phyloP scores from a whole-genome alignment of 2,797 vertebrate genomes.

The Apodemus agrarius region DNA sequence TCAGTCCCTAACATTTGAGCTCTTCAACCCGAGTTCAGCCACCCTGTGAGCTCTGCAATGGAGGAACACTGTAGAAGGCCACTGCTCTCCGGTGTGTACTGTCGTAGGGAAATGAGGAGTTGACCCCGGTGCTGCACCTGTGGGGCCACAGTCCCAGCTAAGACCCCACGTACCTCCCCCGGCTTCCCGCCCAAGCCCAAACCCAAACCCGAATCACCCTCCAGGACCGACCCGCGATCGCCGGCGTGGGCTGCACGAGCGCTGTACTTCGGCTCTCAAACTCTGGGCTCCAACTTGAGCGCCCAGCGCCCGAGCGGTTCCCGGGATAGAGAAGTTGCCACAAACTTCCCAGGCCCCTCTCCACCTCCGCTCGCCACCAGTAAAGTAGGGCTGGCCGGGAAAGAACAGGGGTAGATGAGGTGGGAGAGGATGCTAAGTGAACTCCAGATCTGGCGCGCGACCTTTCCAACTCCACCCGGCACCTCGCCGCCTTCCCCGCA shows the following conservation, averaged over 20 bases:
- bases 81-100: neutral
- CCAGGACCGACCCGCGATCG: neutral
- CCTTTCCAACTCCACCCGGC: neutral
- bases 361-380: neutral
- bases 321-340: slow-evolving; percentile 77
- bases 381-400: neutral
- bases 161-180: neutral
- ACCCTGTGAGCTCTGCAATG: neutral
- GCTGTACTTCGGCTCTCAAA: slow-evolving; percentile 27
- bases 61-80: slow-evolving; percentile 4
- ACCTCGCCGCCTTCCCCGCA: slow-evolving; percentile 1
- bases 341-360: slow-evolving; percentile 76
- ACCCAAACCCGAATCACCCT: neutral
- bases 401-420: neutral
- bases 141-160: neutral
- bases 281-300: slow-evolving; percentile 70
- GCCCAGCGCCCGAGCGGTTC: slow-evolving; percentile 59
- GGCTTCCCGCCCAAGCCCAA: neutral
- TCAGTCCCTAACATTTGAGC: neutral
- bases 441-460: neutral
- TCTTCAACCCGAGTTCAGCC: neutral
- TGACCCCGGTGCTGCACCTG: slow-evolving; percentile 44
- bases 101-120: neutral
- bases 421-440: slow-evolving; percentile 48
- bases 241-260: neutral